Conservation (phyloP, 2,888 invertebrate genomes). For the Machimus atricapillus region DNA sequence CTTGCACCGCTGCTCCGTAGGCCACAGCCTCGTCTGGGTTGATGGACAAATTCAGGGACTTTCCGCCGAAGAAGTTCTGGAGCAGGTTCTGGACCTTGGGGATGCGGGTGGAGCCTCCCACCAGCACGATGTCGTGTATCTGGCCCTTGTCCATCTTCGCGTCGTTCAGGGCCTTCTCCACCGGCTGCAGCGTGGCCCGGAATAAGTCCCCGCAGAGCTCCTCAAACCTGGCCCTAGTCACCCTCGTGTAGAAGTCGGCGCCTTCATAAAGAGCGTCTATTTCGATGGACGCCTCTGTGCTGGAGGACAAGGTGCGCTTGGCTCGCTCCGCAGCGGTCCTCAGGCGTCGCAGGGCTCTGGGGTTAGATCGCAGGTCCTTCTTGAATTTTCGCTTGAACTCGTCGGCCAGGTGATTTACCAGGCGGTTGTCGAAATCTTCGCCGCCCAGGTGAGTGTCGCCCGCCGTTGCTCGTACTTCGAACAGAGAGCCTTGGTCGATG, state of each 20-base stretch:
- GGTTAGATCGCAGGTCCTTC: slow-evolving; percentile 70
- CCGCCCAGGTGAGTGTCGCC: slow-evolving; percentile 92
- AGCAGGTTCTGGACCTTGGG: slow-evolving; percentile 76
- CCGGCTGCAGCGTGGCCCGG: slow-evolving; percentile 73
- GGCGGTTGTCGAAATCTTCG: slow-evolving; percentile 86
- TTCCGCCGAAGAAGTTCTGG: slow-evolving; percentile 75
- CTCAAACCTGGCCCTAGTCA: slow-evolving; percentile 75
- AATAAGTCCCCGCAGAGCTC: slow-evolving; percentile 74
- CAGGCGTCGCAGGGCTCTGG: slow-evolving; percentile 69
- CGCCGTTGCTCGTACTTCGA: slow-evolving; percentile 92
- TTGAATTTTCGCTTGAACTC: slow-evolving; percentile 81
- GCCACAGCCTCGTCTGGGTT: slow-evolving; percentile 81
- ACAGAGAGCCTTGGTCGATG: slow-evolving; percentile 84
- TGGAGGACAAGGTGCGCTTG: slow-evolving; percentile 75
- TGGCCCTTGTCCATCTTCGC: slow-evolving; percentile 76
- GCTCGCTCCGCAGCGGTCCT: slow-evolving; percentile 77
- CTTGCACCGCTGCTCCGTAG: slow-evolving; percentile 75
- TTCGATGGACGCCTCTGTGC: slow-evolving; percentile 75
- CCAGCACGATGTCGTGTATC: slow-evolving; percentile 78
- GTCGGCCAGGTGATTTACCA: slow-evolving; percentile 83
- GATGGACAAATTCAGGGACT: slow-evolving; percentile 72
- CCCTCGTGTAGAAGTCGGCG: slow-evolving; percentile 72
- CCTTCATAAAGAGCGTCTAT: slow-evolving; percentile 76
- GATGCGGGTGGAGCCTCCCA: slow-evolving; percentile 78
- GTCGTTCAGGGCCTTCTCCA: slow-evolving; percentile 76